phyloP scores from a whole-genome alignment of 1,140 invertebrate genomes.

The Ridgeia piscesae region DNA sequence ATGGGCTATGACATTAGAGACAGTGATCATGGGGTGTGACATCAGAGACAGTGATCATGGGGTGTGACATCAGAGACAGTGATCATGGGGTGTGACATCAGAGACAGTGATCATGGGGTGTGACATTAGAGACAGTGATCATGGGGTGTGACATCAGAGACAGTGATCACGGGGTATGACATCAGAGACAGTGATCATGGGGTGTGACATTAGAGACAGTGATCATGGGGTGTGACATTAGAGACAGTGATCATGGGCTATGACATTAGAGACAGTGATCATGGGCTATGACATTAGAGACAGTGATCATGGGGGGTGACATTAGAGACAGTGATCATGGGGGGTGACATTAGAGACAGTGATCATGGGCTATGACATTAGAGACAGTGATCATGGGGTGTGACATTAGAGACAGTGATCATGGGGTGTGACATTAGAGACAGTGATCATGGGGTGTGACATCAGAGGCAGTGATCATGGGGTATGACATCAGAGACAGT shows the following conservation, averaged over 20 bases:
- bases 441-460: too few species aligned
- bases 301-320: not conserved
- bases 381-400: too few species aligned
- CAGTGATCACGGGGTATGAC: too few species aligned
- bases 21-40: not conserved
- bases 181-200: not conserved
- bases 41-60: not conserved
- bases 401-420: not conserved
- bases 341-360: not conserved
- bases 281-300: not conserved
- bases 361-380: not conserved
- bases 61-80: not conserved
- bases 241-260: not conserved
- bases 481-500: not conserved
- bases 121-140: too few species aligned
- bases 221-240: not conserved
- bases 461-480: conserved; percentile 23
- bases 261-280: not conserved
- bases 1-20: not conserved
- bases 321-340: not conserved
- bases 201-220: not conserved
- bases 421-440: too few species aligned
- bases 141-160: not conserved
- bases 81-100: too few species aligned
- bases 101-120: not conserved